phyloP scores from a whole-genome alignment of 2,888 invertebrate genomes.

The Hybos culiciformis region DNA sequence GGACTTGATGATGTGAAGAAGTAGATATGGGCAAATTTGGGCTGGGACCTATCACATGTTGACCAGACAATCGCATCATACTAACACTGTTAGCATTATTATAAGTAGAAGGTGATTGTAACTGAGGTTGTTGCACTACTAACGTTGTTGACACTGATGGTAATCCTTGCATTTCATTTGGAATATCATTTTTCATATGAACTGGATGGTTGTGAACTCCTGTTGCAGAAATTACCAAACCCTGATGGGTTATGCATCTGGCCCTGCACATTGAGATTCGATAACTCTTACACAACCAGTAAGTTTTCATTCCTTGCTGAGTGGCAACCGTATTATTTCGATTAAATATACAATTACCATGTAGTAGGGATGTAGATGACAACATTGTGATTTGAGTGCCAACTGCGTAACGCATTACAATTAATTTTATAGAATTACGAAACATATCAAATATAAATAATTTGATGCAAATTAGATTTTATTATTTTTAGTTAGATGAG shows the following conservation, averaged over 20 bases:
- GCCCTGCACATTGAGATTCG: conserved; percentile 36
- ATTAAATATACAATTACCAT: conserved; percentile 36
- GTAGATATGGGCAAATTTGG: conserved; percentile 13
- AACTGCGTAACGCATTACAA: no score
- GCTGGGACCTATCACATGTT: conserved; percentile 12
- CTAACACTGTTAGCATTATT: conserved; percentile 1
- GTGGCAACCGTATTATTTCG: conserved; percentile 37
- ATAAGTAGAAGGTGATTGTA: neutral
- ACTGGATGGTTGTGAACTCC: conserved; percentile 36
- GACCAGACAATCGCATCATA: conserved; percentile 6
- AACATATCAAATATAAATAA: no score
- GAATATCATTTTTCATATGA: conserved; percentile 26
- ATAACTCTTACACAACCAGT: conserved; percentile 37
- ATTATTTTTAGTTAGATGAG: no score
- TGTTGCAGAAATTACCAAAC: conserved; percentile 35
- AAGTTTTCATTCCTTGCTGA: conserved; percentile 37
- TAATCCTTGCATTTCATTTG: conserved; percentile 2
- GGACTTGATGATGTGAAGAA: conserved; percentile 5
- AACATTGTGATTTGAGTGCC: conserved; percentile 36
- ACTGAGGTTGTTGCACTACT: neutral
- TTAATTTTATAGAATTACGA: no score
- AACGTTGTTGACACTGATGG: neutral
- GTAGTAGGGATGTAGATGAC: conserved; percentile 35
- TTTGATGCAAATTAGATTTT: no score
- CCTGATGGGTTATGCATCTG: conserved; percentile 36